Base-by-base conservation (phyloP, 2,113 vertebrate genomes). In the Gadus chalcogrammus region DNA sequence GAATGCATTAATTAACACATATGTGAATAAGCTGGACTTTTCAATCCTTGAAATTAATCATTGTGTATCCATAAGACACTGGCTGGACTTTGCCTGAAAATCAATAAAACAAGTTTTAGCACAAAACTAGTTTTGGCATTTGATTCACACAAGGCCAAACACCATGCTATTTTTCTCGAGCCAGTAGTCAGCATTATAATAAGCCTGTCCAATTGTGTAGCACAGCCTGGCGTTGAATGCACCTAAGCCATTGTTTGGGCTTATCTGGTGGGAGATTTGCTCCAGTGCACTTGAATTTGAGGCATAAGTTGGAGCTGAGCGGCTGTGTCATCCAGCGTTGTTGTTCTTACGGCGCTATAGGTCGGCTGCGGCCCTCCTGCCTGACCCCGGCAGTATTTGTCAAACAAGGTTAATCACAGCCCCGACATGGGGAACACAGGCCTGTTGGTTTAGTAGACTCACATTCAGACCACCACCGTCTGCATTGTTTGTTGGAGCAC, bases 331-430 rank as follows among this genome's bases (percentile, higher is more conserved):
- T 87, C 86, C 82, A 2, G 17, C n/a, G 67, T 80, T 90, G 84
- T 90, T 91, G 72, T 90, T 87, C 69, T 78, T 81, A 75, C 70
- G 77, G 82, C 66, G 80, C 76, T 78, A 4, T 68, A 71, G 83
- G 77, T 84, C 80, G 82, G 82, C 83, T 67, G 71, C 76, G 81
- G 72, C 79, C 79, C 79, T 83, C 68, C 75, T 69, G 78, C 64
- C 72, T 89, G 87, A 89, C 83, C 85, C 64, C 78, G 65, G 78
- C 73, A 67, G 77, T 80, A 76, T 89, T 86, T 83, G 86, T 90
- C 89, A 90, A 83, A 84, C 84, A 78, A 70, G 71, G 83, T 82
- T 88, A 90, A 91, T 89, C 88, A 86, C 75, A 11, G 77, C 58
- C 8, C 53, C 48, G 59, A 64, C 70, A 69, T 60, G 42, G 28